Evolutionary conservation across 2,113 vertebrate genomes (phyloP).

Genomic region (human (Homo sapiens)): GRCh38 chr5:170609001-170609500

Average conservation of each 20-base stretch:
- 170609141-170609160: accelerated
- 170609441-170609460: neutral
- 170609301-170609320: neutral
- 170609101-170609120: neutral
- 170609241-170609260: neutral
- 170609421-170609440: neutral
- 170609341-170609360: accelerated
- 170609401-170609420: neutral
- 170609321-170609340: accelerated
- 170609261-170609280: neutral
- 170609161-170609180: neutral
- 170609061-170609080: neutral
- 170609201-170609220: neutral
- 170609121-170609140: neutral
- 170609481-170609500: neutral
- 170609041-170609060: neutral
- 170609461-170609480: neutral
- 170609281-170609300: neutral
- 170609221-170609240: neutral
- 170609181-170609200: neutral
- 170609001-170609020: neutral
- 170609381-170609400: neutral
- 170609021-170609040: neutral
- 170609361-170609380: neutral
- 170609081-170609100: neutral